Conservation (phyloP, 2,888 invertebrate genomes). For the Bombyx huttoni region DNA sequence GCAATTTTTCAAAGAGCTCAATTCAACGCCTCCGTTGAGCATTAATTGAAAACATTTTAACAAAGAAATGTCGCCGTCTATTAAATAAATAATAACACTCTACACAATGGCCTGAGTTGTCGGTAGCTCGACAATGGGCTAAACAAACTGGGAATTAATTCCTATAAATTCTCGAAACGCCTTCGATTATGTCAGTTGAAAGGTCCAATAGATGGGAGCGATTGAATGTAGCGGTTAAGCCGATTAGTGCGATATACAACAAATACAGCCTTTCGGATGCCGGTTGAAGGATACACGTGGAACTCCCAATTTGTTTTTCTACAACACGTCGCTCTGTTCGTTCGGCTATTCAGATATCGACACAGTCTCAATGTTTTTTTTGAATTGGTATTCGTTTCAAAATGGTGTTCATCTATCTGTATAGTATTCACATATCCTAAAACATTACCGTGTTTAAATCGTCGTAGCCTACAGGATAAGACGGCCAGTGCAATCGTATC, state of each 20-base stretch:
- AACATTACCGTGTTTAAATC: too few relatives aligned
- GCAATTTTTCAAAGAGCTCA: constrained; percentile 12
- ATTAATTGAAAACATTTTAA: constrained; percentile 42
- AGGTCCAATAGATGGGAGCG: constrained; percentile 38
- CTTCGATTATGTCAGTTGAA: constrained; percentile 43
- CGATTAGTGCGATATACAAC: constrained; percentile 62
- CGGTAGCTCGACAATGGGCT: constrained; percentile 55
- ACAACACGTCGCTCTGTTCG: background rate
- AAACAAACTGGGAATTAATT: constrained; percentile 68
- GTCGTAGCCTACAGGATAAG: too few relatives aligned
- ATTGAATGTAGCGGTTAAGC: constrained; percentile 48
- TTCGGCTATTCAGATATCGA: background rate
- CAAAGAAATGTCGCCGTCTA: constrained; percentile 54
- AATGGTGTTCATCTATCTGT: too few relatives aligned
- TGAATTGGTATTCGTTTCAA: background rate
- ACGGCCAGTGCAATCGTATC: too few relatives aligned
- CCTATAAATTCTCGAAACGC: constrained; percentile 64
- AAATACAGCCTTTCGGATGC: constrained; percentile 44
- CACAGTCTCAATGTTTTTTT: background rate
- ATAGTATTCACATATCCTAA: too few relatives aligned
- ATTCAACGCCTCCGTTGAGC: constrained; percentile 29
- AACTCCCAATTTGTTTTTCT: constrained; percentile 39
- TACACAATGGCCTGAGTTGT: constrained; percentile 42
- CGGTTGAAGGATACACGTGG: constrained; percentile 38
- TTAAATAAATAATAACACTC: constrained; percentile 64